Conservation (phyloP, 2,888 invertebrate species). For the Geotrupes spiniger region DNA sequence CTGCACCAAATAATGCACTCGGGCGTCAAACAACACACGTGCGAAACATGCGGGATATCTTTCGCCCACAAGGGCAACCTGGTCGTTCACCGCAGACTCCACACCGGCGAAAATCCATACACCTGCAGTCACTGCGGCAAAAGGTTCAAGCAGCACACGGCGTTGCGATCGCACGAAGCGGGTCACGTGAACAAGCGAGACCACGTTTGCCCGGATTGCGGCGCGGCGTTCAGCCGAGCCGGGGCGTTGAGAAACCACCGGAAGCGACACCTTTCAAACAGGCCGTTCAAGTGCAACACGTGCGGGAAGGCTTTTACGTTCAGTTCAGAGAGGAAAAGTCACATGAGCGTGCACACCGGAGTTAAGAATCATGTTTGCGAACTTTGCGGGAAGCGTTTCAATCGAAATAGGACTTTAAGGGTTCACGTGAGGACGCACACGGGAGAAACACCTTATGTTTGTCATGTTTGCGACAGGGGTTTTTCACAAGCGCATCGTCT, state of each 20-base stretch:
- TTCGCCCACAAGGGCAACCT: slow-evolving; percentile 31
- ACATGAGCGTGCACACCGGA: slow-evolving; percentile 34
- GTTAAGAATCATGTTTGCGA: slow-evolving; percentile 45
- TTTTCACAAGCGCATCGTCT: slow-evolving; percentile 57
- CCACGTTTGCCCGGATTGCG: slow-evolving; percentile 32
- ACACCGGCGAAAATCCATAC: slow-evolving; percentile 33
- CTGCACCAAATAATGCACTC: slow-evolving; percentile 30
- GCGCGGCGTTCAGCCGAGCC: slow-evolving; percentile 26
- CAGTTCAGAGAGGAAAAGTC: slow-evolving; percentile 31
- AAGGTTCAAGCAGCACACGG: slow-evolving; percentile 31
- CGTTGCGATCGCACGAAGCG: slow-evolving; percentile 32
- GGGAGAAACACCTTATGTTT: slow-evolving; percentile 54
- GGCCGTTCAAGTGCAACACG: slow-evolving; percentile 28
- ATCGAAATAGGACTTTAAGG: slow-evolving; percentile 53
- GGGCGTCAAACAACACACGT: slow-evolving; percentile 32
- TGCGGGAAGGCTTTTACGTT: slow-evolving; percentile 32
- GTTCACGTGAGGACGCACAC: slow-evolving; percentile 56
- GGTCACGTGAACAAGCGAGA: slow-evolving; percentile 28
- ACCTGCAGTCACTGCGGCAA: slow-evolving; percentile 30
- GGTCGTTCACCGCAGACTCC: slow-evolving; percentile 29
- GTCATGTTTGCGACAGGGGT: slow-evolving; percentile 55
- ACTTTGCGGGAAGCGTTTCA: slow-evolving; percentile 54
- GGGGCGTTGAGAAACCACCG: slow-evolving; percentile 30
- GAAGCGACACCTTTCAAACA: slow-evolving; percentile 26
- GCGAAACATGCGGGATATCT: slow-evolving; percentile 34